Percentiles rank a stretch among this genome's conserved stretches.
These are phyloP conservation scores for Bucco capensis DNA, from an alignment of 2,113 vertebrate species.

Conservation along the genomic window DNA sequence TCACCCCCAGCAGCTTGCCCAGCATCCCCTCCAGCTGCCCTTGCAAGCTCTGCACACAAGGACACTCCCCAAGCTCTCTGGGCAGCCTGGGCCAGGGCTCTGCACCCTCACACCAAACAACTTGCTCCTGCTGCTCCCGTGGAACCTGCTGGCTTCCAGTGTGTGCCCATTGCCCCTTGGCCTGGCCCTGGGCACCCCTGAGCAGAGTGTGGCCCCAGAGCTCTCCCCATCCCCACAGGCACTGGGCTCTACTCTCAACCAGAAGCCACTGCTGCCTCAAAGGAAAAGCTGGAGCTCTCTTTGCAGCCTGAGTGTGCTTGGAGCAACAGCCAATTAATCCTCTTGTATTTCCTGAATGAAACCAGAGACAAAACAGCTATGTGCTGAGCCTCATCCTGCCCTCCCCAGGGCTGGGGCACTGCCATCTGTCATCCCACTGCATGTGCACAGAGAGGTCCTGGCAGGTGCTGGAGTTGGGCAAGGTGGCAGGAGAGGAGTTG, in stretches of 20 bases:
- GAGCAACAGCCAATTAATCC: slow-evolving; percentile 28
- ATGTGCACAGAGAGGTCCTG: background rate
- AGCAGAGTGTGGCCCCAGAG: background rate
- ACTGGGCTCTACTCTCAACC: accelerated
- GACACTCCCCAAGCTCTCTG: background rate
- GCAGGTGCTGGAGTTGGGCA: background rate
- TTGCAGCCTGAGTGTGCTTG: background rate
- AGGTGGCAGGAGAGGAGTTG: background rate
- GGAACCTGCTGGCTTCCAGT: background rate
- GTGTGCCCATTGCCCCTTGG: too few species aligned
- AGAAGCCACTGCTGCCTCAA: accelerated
- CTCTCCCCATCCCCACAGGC: background rate
- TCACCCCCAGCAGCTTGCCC: background rate
- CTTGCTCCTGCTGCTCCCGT: background rate
- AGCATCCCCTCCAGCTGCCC: background rate
- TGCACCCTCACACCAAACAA: background rate
- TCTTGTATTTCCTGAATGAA: slow-evolving; percentile 64
- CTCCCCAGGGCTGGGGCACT: background rate
- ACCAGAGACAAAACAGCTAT: slow-evolving; percentile 23
- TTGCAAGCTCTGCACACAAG: background rate
- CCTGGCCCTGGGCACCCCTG: background rate
- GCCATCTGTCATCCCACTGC: background rate
- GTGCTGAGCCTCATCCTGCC: background rate
- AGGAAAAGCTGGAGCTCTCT: background rate
- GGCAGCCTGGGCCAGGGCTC: background rate